Conservation (phyloP, 2,113 vertebrate genomes). For the Chamaea fasciata region DNA sequence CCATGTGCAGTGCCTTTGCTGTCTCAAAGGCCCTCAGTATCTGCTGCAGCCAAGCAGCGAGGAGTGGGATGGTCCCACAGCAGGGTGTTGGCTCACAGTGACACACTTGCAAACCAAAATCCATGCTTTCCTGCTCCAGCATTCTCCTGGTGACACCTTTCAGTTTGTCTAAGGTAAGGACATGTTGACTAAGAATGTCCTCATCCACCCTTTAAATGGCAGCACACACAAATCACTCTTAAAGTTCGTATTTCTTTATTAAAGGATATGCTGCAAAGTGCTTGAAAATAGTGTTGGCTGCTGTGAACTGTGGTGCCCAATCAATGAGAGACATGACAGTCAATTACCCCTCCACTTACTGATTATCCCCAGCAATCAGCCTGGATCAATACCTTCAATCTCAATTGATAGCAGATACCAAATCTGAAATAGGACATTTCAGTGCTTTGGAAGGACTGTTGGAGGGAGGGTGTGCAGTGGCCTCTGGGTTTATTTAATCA, state of each 20-base stretch:
- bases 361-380: conserved; percentile 67
- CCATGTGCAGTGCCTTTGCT: background rate
- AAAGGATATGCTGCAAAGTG: conserved; percentile 59
- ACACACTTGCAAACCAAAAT: background rate
- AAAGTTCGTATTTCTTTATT: conserved; percentile 51
- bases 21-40: background rate
- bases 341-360: conserved; percentile 73
- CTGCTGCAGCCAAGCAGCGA: background rate
- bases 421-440: background rate
- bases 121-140: background rate
- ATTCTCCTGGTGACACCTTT: background rate
- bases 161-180: background rate
- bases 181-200: background rate
- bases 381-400: conserved; percentile 68
- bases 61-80: background rate
- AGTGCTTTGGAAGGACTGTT: background rate
- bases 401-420: conserved; percentile 62
- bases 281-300: conserved; percentile 61
- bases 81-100: background rate
- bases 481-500: background rate
- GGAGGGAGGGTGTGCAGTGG: background rate
- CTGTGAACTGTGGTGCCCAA: conserved; percentile 32
- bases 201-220: conserved; percentile 33
- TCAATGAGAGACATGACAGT: conserved; percentile 67
- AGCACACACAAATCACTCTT: conserved; percentile 31